A percentile compares a stretch with the other conserved stretches of the same genome.
These are phyloP conservation scores for Brienomyrus longianalis DNA, from an alignment of 2,113 vertebrate species.

Conservation along the genomic window DNA sequence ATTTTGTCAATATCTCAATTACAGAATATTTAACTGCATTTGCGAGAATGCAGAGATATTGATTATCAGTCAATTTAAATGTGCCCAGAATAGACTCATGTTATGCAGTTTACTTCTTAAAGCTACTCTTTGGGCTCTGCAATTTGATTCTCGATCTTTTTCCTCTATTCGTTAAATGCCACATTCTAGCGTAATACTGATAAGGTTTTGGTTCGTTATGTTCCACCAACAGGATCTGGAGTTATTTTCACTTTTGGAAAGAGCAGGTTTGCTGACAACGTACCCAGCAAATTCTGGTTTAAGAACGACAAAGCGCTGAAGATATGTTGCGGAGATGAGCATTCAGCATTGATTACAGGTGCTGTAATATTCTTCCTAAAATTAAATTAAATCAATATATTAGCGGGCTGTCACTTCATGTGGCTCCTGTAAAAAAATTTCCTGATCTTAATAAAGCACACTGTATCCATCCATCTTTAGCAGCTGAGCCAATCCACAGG, in stretches of 20 bases:
- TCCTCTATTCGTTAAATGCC: not conserved
- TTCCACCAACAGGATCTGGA: conserved; percentile 70
- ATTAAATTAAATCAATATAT: not conserved
- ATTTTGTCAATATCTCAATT: not conserved
- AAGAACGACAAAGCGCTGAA: conserved; percentile 76
- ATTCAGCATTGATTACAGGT: conserved; percentile 86
- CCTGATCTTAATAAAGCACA: not conserved
- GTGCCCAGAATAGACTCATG: not conserved
- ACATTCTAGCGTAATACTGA: not conserved
- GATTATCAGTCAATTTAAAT: not conserved
- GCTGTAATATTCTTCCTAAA: not conserved
- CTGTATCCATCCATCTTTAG: not conserved
- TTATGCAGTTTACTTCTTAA: not conserved
- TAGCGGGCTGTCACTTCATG: not conserved
- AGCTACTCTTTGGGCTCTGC: not conserved
- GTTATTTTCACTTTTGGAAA: conserved; percentile 94
- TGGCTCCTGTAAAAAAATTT: not conserved
- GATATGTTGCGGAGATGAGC: conserved; percentile 88
- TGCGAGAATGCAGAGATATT: not conserved
- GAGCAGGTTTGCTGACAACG: conserved; percentile 85
- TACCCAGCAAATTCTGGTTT: conserved; percentile 92
- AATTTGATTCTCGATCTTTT: not conserved
- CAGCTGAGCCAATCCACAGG: not conserved
- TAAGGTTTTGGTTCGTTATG: not conserved
- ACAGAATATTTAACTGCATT: not conserved